These are phyloP conservation scores for Leptoclinus maculatus DNA, from an alignment of 2,797 vertebrate genomes.

Conservation along the genomic window DNA sequence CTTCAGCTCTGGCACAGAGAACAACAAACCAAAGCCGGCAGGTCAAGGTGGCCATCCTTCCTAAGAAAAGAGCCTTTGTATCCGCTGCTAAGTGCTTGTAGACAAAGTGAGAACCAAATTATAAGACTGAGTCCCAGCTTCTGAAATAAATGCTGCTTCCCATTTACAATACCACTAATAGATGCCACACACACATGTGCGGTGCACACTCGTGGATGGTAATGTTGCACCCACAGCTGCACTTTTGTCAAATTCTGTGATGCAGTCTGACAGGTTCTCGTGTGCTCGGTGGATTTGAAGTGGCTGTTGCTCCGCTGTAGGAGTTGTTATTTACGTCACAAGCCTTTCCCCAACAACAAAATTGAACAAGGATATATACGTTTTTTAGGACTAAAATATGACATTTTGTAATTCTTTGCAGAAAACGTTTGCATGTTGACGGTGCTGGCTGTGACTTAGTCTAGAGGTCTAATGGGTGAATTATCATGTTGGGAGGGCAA, in stretches of 20 bases:
- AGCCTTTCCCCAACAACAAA: background rate
- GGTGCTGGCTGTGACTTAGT: background rate
- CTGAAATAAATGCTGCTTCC: constrained; percentile 47
- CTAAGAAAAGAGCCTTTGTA: constrained; percentile 23
- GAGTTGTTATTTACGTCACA: background rate
- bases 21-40: constrained; percentile 30
- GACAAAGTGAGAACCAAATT: constrained; percentile 61
- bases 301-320: constrained; percentile 6
- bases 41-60: constrained; percentile 36
- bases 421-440: background rate
- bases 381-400: background rate
- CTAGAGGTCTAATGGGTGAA: constrained; percentile 15
- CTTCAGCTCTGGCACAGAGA: constrained; percentile 8
- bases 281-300: constrained; percentile 4
- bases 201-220: constrained; percentile 28
- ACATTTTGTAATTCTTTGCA: background rate
- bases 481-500: constrained; percentile 17
- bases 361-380: background rate
- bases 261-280: constrained; percentile 46
- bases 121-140: constrained; percentile 54
- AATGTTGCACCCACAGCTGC: constrained; percentile 53
- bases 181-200: background rate
- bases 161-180: constrained; percentile 36
- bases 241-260: constrained; percentile 37
- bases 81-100: constrained; percentile 63